Percentiles rank a stretch among this genome's conserved stretches.
These are phyloP conservation scores for Poeciliopsis presidionis DNA, from an alignment of 2,797 vertebrate genomes.

Conservation along the genomic window DNA sequence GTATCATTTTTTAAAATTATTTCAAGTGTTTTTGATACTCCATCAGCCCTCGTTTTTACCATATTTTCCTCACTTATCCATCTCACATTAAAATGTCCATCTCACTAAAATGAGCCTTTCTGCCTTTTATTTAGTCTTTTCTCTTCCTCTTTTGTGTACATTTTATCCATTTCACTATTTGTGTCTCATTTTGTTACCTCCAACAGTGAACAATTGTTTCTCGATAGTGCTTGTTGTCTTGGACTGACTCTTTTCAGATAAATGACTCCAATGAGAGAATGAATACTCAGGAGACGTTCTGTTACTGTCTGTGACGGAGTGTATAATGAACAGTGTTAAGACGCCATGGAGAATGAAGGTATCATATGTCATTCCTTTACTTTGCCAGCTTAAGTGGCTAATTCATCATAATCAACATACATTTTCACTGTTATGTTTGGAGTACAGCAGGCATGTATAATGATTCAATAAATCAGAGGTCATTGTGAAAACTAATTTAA, in stretches of 20 bases:
- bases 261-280: slow-evolving; percentile 30
- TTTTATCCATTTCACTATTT: background rate
- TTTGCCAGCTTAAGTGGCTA: slow-evolving; percentile 7
- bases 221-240: slow-evolving; percentile 26
- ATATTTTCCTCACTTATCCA: background rate
- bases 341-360: slow-evolving; percentile 12
- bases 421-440: slow-evolving; percentile 6
- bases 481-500: slow-evolving; percentile 1
- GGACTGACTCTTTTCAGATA: slow-evolving; percentile 23
- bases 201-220: slow-evolving; percentile 1
- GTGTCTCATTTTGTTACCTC: background rate
- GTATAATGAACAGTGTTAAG: slow-evolving; percentile 23
- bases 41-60: background rate
- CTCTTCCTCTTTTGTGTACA: too few relatives aligned
- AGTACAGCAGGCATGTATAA: background rate
- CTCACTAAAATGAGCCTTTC: background rate
- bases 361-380: slow-evolving; percentile 15
- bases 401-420: slow-evolving; percentile 31
- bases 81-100: background rate
- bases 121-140: background rate
- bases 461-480: background rate
- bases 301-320: slow-evolving; percentile 14
- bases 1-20: background rate
- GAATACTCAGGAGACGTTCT: slow-evolving; percentile 22
- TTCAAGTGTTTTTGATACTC: background rate